Base-by-base conservation (phyloP, 2,888 invertebrate species). In the Philereme transversata region DNA sequence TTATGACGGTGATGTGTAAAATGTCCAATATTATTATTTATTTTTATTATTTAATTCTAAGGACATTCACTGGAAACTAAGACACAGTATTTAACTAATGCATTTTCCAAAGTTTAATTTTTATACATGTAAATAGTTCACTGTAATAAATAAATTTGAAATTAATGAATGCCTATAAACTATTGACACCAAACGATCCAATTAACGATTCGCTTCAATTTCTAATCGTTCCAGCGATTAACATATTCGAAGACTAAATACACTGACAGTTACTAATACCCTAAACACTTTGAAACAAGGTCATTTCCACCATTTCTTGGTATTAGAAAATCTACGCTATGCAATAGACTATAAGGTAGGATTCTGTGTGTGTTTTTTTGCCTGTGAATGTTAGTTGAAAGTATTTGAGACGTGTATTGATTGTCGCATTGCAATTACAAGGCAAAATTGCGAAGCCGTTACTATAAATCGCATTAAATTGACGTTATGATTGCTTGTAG, bases 401-500 rank as follows among this genome's bases (percentile, higher is more conserved):
- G 58, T 59, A 59, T 53, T 58, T 56, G 55, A 71, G 80, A 78
- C 76, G 67, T 49, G 67, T 77, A 79, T 78, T 77, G 77, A 82
- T 79, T 75, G 77, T 74, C 64, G 41, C 50, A 36, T 58, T 64
- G 73, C 74, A 79, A 79, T 79, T 80, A 77, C 75, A 73, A 64
- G 60, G 67, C 57, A 60, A 72, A 75, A 79, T 77, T 56, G 75
- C 70, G 61, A 69, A 72, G 69, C 70, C 65, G 63, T 65, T 68
- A 56, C 66, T 65, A 78, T 83, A 83, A 83, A 83, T 83, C 60
- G 68, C 67, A 68, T 74, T 70, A 79, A 82, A 78, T 78, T 79
- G 82, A 81, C 78, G 72, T 60, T 67, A 70, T 77, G 79, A 82
- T 81, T 77, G 75, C 73, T 69, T 60, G 52, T 59, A 57, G 68